Percentiles rank a stretch among this genome's conserved stretches.
phyloP scores from a whole-genome alignment of 2,113 vertebrate species.

The Cololabis saira region DNA sequence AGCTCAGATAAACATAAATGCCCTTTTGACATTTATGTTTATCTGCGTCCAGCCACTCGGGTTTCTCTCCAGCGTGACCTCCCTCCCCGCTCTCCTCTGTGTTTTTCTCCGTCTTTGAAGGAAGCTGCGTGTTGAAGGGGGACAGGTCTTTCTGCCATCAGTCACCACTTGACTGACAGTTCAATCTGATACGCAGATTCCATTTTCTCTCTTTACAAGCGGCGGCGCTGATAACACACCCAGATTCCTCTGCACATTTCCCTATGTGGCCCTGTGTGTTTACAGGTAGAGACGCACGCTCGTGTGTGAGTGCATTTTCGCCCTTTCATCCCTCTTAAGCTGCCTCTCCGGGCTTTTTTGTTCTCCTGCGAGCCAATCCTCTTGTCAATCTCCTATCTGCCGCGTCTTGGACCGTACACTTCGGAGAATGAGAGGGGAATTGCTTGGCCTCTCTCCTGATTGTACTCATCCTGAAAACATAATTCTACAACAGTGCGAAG shows the following conservation, averaged over 20 bases:
- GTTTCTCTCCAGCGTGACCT: background rate
- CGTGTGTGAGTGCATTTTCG: background rate
- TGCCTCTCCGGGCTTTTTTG: slow-evolving; percentile 57
- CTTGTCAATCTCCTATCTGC: slow-evolving; percentile 58
- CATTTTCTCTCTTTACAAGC: slow-evolving; percentile 67
- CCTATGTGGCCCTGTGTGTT: slow-evolving; percentile 16
- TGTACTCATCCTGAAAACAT: slow-evolving; percentile 44
- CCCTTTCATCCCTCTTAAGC: slow-evolving; percentile 37
- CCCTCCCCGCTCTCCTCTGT: background rate
- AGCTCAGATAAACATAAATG: slow-evolving; percentile 28
- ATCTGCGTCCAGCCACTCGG: slow-evolving; percentile 29
- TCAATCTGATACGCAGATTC: slow-evolving; percentile 77
- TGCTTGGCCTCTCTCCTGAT: slow-evolving; percentile 33
- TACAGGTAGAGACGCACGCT: background rate
- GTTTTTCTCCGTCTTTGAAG: slow-evolving; percentile 18
- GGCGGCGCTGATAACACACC: slow-evolving; percentile 57
- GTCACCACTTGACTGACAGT: slow-evolving; percentile 73
- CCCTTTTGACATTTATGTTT: slow-evolving; percentile 59
- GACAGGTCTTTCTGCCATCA: slow-evolving; percentile 62
- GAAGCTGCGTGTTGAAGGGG: slow-evolving; percentile 43
- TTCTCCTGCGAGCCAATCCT: slow-evolving; percentile 55
- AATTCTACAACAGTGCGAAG: slow-evolving; percentile 16
- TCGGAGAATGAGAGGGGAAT: slow-evolving; percentile 47
- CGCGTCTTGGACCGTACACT: slow-evolving; percentile 29
- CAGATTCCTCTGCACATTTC: slow-evolving; percentile 41